Evolutionary conservation across 2,113 vertebrate genomes (phyloP).

Genomic region (Petrocephalus zakoni): DNA sequence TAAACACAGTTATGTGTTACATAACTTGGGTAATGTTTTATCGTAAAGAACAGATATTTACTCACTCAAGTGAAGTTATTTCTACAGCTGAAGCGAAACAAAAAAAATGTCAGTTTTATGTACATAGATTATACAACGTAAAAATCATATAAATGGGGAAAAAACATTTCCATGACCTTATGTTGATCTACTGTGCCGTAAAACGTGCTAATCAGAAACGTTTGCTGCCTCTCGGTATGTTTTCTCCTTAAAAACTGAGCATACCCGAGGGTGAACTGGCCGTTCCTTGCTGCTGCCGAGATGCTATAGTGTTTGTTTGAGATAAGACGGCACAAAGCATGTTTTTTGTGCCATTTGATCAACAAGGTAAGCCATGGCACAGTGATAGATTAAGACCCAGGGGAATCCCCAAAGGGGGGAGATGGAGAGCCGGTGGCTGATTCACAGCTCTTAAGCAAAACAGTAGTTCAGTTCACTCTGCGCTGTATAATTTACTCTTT

Average conservation of each 20-base stretch:
- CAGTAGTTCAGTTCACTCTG: neutral
- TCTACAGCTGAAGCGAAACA: neutral
- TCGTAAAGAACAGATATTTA: neutral
- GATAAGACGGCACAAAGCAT: neutral
- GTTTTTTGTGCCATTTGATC: neutral
- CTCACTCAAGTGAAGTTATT: neutral
- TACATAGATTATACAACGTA: neutral
- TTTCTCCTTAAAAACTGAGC: neutral
- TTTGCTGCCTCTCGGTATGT: neutral
- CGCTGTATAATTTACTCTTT: neutral
- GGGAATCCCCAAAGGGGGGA: neutral
- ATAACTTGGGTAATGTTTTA: neutral
- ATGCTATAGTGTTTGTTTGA: neutral
- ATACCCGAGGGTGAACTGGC: neutral
- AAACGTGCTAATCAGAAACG: neutral
- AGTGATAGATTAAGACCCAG: neutral
- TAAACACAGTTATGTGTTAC: neutral
- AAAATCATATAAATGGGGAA: neutral
- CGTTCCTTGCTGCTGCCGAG: neutral
- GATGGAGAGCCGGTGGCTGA: neutral
- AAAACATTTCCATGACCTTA: neutral
- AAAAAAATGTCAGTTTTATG: neutral
- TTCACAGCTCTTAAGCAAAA: neutral
- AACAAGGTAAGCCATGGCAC: neutral
- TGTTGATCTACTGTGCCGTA: neutral